A percentile compares a stretch with the other conserved stretches of the same genome.
Conservation (phyloP, 1,140 invertebrate genomes). For the Chrysomallon squamiferum region DNA sequence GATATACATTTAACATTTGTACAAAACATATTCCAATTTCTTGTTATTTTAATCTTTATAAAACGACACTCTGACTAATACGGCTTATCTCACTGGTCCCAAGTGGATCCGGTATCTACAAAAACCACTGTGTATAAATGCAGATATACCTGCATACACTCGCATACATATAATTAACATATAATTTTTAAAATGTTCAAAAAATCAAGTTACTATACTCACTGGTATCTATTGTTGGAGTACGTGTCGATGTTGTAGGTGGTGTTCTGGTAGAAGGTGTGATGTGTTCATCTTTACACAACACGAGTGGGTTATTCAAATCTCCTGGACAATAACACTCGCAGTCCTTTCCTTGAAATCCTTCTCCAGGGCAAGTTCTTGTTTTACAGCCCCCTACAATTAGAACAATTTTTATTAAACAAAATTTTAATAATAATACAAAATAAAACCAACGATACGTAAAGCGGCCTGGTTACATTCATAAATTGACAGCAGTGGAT, state of each 20-base stretch:
- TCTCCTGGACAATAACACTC: conserved; percentile 11
- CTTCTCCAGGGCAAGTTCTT: conserved; percentile 1
- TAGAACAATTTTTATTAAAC: too few species aligned
- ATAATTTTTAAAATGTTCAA: too few species aligned
- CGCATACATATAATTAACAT: too few species aligned
- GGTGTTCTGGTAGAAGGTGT: neutral
- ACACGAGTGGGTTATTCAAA: neutral
- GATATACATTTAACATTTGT: too few species aligned
- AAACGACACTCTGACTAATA: neutral
- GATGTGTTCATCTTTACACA: neutral
- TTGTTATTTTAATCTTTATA: neutral
- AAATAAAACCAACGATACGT: too few species aligned
- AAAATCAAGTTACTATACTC: too few species aligned
- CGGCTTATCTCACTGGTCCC: neutral
- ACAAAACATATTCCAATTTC: too few species aligned
- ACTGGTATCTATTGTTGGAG: neutral
- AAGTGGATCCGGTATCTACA: neutral
- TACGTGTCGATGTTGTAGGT: conserved; percentile 3
- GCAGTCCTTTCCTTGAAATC: conserved; percentile 10
- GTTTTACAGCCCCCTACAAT: neutral
- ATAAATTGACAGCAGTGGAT: too few species aligned
- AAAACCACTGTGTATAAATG: too few species aligned
- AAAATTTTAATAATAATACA: too few species aligned
- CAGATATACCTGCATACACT: too few species aligned
- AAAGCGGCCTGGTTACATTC: too few species aligned